Base-by-base conservation (phyloP, 2,888 invertebrate species). In the Polydrusus tereticollis region DNA sequence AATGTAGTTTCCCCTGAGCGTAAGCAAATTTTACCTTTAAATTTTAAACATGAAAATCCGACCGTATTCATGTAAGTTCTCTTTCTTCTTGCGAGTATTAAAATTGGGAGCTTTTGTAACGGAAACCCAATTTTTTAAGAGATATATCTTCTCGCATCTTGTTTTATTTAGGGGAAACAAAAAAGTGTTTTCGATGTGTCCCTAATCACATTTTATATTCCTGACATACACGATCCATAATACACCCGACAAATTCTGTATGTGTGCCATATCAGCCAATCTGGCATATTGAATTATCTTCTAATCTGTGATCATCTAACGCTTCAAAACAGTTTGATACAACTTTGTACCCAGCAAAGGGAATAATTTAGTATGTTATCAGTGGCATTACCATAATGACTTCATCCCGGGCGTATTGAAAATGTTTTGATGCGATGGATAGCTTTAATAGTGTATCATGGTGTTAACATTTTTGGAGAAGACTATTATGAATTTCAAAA, bases 1-100 rank as follows among this genome's bases (percentile, higher is more conserved):
- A 78, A 78, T 78, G 76, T 75, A 77, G 77, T 78, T 77, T 78
- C 69, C 69, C 69, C 59, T 36, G 73, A 70, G 74, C 74, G 67
- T 74, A 74, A 74, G 74, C 74, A 74, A 74, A 74, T 74, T 73
- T 73, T 50, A 45, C 29, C 74, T 67, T 74, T 74, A 73, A 73
- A 73, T 50, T 73, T 73, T 73, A 73, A 73, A 73, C 69, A 63
- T 63, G 65, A 72, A 72, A 69, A 72, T 72, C 72, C 72, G 64
- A 68, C 69, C 63, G 58, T 68, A 63, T 69, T 64, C 64, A 64
- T 68, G 59, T 72, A 68, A 58, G 67, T 64, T 45, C 55, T 58
- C 29, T 65, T 60, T 58, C 65, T 67, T 59, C 23, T 59, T 43
- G 60, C n/a, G 57, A 21, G 65, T 68, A 64, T 68, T 68, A 58